Base-by-base conservation (phyloP, 2,113 vertebrate genomes). In the Chunga burmeisteri region DNA sequence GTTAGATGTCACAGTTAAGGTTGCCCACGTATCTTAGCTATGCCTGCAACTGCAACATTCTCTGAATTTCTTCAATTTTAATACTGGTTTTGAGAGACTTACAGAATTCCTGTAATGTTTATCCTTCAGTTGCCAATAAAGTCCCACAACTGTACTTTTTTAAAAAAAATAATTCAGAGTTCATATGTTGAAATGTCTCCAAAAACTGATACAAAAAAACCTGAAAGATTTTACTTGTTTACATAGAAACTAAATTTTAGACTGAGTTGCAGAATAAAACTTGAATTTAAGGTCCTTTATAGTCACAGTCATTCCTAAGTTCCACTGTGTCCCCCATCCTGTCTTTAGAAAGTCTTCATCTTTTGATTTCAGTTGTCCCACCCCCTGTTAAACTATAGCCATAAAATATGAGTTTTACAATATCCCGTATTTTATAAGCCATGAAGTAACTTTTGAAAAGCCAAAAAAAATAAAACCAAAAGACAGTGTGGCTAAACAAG, bases 401-500 rank as follows among this genome's bases (percentile, higher is more conserved):
- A 86, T 75, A 86, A 92, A 90, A 83, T 58, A 63, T 1, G 26
- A 95, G 63, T 83, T 95, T 62, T 94, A 73, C 32, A 78, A 62
- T 86, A 95, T 67, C 75, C 67, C 88, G 55, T 62, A n/a, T 53
- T 94, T 94, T 81, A 87, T 78, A 91, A 96, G 84, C 46, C 38
- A 86, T 75, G 49, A 94, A 96, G 32, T 78, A 94, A 78, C 50
- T 94, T 83, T n/a, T 55, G 21, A 91, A 88, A 91, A 78, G 86
- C 32, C 62, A 93, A 65, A 40, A 67, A 49, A 77, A 87, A 73
- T 4, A 75, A 49, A 80, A 8, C 38, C 32, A 62, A 73, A 73
- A 86, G 83, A 86, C 81, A 70, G 8, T 47, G 71, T 73, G 86
- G 81, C 82, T 86, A 62, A 94, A 88, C 68, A 77, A 94, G 49